These are phyloP conservation scores for Ormyrus nitidulus DNA, from an alignment of 2,888 invertebrate species.

Conservation along the genomic window DNA sequence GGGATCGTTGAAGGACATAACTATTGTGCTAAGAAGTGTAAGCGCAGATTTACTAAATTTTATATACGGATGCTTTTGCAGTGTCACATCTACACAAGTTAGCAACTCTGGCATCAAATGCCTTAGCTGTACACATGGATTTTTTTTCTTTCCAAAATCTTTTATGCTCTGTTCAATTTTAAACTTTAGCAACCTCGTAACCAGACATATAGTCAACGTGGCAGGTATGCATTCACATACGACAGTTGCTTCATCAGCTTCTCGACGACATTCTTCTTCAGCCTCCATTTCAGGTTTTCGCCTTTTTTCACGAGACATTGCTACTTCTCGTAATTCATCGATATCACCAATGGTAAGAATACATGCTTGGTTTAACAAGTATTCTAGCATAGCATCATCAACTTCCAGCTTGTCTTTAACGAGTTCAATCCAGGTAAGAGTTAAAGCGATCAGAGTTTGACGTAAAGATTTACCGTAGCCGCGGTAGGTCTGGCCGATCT, in stretches of 20 bases:
- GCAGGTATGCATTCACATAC: constrained; percentile 68
- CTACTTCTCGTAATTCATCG: constrained; percentile 66
- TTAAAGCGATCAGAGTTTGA: constrained; percentile 68
- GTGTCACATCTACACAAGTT: constrained; percentile 65
- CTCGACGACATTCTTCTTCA: constrained; percentile 45
- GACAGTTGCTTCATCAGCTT: constrained; percentile 59
- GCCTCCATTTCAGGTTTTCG: constrained; percentile 59
- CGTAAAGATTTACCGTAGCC: constrained; percentile 68
- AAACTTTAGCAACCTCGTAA: constrained; percentile 65
- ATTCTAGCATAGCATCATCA: constrained; percentile 68
- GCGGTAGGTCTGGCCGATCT: constrained; percentile 69
- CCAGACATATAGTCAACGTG: constrained; percentile 69
- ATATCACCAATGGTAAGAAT: constrained; percentile 68
- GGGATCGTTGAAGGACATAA: constrained; percentile 66
- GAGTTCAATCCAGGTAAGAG: constrained; percentile 69
- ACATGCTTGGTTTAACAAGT: constrained; percentile 69
- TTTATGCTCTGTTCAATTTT: constrained; percentile 57
- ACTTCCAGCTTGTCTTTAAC: constrained; percentile 65
- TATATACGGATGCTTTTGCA: constrained; percentile 68
- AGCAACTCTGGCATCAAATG: constrained; percentile 70
- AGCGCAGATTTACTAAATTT: constrained; percentile 70
- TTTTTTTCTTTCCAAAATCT: constrained; percentile 58
- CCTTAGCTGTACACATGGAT: constrained; percentile 66
- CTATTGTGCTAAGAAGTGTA: constrained; percentile 68
- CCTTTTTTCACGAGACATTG: constrained; percentile 59